Percentiles rank a stretch among this genome's conserved stretches.
phyloP scores from a whole-genome alignment of 2,797 vertebrate genomes.

The Emydoidea blandingii region DNA sequence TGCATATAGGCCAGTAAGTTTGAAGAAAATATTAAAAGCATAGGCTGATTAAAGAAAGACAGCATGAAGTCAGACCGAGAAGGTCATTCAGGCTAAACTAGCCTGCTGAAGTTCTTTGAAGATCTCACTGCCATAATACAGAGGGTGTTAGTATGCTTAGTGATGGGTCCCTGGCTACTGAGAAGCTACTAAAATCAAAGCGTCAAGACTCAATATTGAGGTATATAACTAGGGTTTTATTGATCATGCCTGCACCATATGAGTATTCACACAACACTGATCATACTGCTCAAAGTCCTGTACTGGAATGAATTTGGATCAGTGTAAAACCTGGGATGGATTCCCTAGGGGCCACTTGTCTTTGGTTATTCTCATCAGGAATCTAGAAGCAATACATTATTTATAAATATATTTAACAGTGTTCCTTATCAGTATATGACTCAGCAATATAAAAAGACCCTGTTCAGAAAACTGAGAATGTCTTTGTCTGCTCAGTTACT shows the following conservation, averaged over 20 bases:
- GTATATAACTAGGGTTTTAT: conserved; percentile 2
- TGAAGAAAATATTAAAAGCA: conserved; percentile 41
- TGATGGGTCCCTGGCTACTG: conserved; percentile 39
- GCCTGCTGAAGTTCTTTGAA: conserved; percentile 65
- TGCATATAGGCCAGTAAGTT: conserved; percentile 10
- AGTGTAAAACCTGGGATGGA: background rate
- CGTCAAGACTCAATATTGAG: background rate
- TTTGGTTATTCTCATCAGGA: conserved; percentile 26
- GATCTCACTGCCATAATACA: conserved; percentile 41
- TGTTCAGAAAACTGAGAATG: background rate
- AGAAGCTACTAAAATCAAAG: conserved; percentile 57
- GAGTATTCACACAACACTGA: conserved; percentile 39
- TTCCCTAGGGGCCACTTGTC: background rate
- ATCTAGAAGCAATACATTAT: conserved; percentile 33
- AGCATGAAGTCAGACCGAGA: conserved; percentile 28
- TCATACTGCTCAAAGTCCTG: conserved; percentile 1
- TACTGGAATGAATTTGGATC: background rate
- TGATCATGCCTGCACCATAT: conserved; percentile 36
- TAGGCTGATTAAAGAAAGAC: conserved; percentile 25
- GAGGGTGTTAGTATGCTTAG: conserved; percentile 22
- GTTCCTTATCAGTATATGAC: conserved; percentile 17
- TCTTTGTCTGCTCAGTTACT: conserved; percentile 42
- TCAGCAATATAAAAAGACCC: background rate
- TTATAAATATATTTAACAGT: conserved; percentile 33
- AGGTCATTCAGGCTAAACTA: conserved; percentile 33